Percentiles rank a stretch among this genome's conserved stretches.
These are phyloP conservation scores for Meta bourneti DNA, from an alignment of 2,888 invertebrate species.

Conservation along the genomic window DNA sequence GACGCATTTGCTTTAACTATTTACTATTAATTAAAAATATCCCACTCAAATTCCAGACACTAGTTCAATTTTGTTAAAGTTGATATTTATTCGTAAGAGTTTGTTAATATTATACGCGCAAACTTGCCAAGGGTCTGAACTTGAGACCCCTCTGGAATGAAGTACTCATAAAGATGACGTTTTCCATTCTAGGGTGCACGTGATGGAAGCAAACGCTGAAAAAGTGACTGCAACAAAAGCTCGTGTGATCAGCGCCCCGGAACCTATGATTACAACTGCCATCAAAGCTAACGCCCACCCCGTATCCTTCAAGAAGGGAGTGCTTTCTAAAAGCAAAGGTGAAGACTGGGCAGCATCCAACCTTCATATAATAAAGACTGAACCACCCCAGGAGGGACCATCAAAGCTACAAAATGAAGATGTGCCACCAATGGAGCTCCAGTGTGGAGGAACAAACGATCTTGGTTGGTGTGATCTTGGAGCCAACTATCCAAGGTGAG, in stretches of 20 bases:
- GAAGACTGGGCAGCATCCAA: constrained; percentile 71
- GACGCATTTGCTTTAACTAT: too few relatives aligned
- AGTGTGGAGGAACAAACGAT: constrained; percentile 72
- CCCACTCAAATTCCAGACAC: too few relatives aligned
- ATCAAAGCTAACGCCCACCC: constrained; percentile 51
- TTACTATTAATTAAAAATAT: too few relatives aligned
- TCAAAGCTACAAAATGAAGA: constrained; percentile 17
- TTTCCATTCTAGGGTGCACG: constrained; percentile 41
- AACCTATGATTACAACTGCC: constrained; percentile 35
- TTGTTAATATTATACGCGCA: too few relatives aligned
- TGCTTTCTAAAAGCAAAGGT: constrained; percentile 41
- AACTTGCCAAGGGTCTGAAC: too few relatives aligned
- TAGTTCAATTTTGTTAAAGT: too few relatives aligned
- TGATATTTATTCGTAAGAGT: too few relatives aligned
- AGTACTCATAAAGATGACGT: too few relatives aligned
- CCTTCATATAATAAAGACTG: constrained; percentile 40
- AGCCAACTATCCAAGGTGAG: constrained; percentile 68
- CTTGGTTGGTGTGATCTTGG: constrained; percentile 74
- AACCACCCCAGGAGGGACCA: constrained; percentile 25
- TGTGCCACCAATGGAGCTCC: constrained; percentile 53
- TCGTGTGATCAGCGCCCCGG: constrained; percentile 17
- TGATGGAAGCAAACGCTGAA: constrained; percentile 43
- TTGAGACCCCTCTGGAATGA: too few relatives aligned
- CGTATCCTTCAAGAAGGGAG: constrained; percentile 53
- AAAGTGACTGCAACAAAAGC: constrained; percentile 54